A percentile compares a stretch with the other conserved stretches of the same genome.
Evolutionary conservation across 2,113 vertebrate species (phyloP).

Genomic region (Australoheros scitulus): DNA sequence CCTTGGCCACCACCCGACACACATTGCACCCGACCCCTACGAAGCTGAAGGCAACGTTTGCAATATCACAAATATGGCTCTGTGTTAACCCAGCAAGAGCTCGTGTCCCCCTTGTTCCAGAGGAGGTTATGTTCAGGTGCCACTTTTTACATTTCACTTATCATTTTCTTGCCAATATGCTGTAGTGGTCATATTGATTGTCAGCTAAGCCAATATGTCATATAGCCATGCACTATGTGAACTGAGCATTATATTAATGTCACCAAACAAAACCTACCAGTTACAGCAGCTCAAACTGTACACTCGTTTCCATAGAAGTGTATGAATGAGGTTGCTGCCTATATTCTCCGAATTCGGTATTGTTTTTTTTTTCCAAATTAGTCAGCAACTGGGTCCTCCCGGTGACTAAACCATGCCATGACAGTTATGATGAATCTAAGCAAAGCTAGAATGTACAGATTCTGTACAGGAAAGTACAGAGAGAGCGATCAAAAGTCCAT

Average conservation of each 20-base stretch:
- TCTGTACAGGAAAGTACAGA: slow-evolving; percentile 1
- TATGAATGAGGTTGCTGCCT: background rate
- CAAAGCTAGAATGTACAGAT: background rate
- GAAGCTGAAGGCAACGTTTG: background rate
- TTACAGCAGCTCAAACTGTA: background rate
- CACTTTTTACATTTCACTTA: background rate
- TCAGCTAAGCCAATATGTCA: background rate
- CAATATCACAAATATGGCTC: background rate
- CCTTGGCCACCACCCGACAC: too few relatives aligned
- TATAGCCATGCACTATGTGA: background rate
- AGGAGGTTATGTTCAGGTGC: background rate
- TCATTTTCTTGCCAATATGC: background rate
- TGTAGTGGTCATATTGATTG: background rate
- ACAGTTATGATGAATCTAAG: background rate
- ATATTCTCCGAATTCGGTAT: background rate
- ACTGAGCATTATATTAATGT: background rate
- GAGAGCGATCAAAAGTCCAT: background rate
- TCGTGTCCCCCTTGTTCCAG: background rate
- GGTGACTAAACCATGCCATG: background rate
- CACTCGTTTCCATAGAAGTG: background rate
- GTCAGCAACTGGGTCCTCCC: background rate
- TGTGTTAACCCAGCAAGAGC: background rate
- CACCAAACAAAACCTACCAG: background rate
- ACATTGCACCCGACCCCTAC: too few relatives aligned
- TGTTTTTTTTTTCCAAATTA: background rate